Evolutionary conservation across 2,888 invertebrate genomes (phyloP).

Genomic region (Eumerus sabulonum): DNA sequence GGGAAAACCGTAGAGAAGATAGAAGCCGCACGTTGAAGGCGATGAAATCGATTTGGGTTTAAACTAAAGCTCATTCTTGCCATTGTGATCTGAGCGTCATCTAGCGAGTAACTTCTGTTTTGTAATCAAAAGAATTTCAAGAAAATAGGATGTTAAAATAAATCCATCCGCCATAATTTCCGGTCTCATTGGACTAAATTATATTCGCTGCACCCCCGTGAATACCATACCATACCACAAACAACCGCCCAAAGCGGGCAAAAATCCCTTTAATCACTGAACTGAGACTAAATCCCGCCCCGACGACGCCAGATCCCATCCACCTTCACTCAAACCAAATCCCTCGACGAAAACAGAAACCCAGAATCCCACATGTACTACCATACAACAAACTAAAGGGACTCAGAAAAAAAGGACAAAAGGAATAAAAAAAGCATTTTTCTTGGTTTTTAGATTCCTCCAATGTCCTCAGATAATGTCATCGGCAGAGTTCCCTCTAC

Average conservation of each 20-base stretch:
- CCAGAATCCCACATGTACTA: too few relatives aligned
- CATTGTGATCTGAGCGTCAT: too few relatives aligned
- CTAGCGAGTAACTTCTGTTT: too few relatives aligned
- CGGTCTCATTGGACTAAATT: slow-evolving; percentile 22
- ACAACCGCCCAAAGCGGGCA: slow-evolving; percentile 16
- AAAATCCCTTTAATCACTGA: slow-evolving; percentile 44
- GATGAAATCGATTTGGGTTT: too few relatives aligned
- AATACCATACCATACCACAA: slow-evolving; percentile 29
- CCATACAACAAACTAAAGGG: neutral
- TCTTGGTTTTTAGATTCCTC: slow-evolving; percentile 13
- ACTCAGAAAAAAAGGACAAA: slow-evolving; percentile 15
- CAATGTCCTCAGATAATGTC: slow-evolving; percentile 37
- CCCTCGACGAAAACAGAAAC: too few relatives aligned
- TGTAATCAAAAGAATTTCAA: too few relatives aligned
- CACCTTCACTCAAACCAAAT: too few relatives aligned
- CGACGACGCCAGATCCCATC: neutral
- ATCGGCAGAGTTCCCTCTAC: slow-evolving; percentile 11
- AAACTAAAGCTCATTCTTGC: too few relatives aligned
- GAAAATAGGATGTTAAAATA: too few relatives aligned
- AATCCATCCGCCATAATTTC: slow-evolving; percentile 29
- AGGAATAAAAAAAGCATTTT: slow-evolving; percentile 13
- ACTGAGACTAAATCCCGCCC: slow-evolving; percentile 25
- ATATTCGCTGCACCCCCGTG: slow-evolving; percentile 37
- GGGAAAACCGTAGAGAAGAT: too few relatives aligned
- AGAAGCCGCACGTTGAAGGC: too few relatives aligned